Percentiles rank a stretch among this genome's conserved stretches.
phyloP scores from a whole-genome alignment of 2,797 vertebrate genomes.

The Myotis pilosus region DNA sequence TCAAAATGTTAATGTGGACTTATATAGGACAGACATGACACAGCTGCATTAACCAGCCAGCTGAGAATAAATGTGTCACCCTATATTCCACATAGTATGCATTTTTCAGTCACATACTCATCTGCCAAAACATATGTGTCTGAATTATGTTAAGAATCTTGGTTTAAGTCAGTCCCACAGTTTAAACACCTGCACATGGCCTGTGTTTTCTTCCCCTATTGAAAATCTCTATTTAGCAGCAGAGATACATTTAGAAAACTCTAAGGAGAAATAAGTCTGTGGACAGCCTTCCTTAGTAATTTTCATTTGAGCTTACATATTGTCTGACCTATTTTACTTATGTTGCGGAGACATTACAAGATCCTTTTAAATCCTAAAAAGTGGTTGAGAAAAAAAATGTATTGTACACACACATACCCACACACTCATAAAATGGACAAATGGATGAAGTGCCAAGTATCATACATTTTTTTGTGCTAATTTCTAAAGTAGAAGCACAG shows the following conservation, averaged over 20 bases:
- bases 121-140: conserved; percentile 37
- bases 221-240: conserved; percentile 48
- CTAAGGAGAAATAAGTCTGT: conserved; percentile 38
- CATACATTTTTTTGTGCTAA: not conserved
- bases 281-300: conserved; percentile 55
- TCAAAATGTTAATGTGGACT: not conserved
- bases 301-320: conserved; percentile 61
- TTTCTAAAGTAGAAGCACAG: not conserved
- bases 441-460: not conserved
- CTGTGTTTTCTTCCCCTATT: not conserved
- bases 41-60: conserved; percentile 40
- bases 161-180: conserved; percentile 57
- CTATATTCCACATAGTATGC: not conserved
- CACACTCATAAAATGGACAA: not conserved
- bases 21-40: conserved; percentile 15
- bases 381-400: not conserved
- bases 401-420: not conserved
- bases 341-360: conserved; percentile 23
- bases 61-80: conserved; percentile 33
- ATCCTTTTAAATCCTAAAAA: conserved; percentile 50
- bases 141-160: conserved; percentile 66
- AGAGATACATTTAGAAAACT: conserved; percentile 26
- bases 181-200: conserved; percentile 60
- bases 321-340: conserved; percentile 68
- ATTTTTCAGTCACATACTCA: conserved; percentile 36